These are phyloP conservation scores for Drosophila bocki DNA, from an alignment of 1,140 invertebrate species.

Conservation along the genomic window DNA sequence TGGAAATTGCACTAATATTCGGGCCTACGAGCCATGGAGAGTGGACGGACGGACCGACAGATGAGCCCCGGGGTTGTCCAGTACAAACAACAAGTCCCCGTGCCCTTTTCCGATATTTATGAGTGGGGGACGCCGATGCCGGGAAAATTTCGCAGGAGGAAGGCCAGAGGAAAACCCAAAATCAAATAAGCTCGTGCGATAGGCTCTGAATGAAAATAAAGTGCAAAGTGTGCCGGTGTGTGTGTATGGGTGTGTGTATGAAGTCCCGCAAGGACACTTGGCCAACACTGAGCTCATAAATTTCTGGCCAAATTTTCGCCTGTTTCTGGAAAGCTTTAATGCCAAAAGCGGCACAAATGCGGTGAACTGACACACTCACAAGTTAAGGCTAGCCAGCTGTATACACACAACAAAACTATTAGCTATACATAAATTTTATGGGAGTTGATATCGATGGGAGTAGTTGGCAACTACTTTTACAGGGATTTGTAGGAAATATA, in stretches of 20 bases:
- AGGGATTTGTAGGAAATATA: neutral
- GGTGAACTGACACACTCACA: neutral
- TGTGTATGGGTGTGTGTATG: slow-evolving; percentile 30
- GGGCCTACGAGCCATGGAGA: slow-evolving; percentile 25
- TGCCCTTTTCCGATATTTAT: slow-evolving; percentile 49
- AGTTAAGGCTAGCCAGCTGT: slow-evolving; percentile 10
- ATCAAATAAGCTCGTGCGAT: slow-evolving; percentile 48
- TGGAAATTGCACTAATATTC: slow-evolving; percentile 42
- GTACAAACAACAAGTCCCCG: slow-evolving; percentile 33
- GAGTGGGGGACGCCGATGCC: slow-evolving; percentile 11
- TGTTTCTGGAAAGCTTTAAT: slow-evolving; percentile 49
- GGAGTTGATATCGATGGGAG: neutral
- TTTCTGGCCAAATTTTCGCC: slow-evolving; percentile 54
- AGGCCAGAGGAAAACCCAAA: slow-evolving; percentile 6
- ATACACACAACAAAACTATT: slow-evolving; percentile 17
- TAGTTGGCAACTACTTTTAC: neutral
- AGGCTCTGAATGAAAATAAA: slow-evolving; percentile 65
- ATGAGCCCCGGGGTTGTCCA: slow-evolving; percentile 34
- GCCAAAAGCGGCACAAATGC: slow-evolving; percentile 12
- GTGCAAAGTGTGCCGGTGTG: slow-evolving; percentile 51
- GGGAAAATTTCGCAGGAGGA: slow-evolving; percentile 13
- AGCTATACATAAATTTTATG: neutral
- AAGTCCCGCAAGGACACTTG: slow-evolving; percentile 72
- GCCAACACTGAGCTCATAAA: slow-evolving; percentile 54
- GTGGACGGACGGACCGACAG: slow-evolving; percentile 3